Conservation (phyloP, 2,797 vertebrate genomes). For the Anguilla megastoma region DNA sequence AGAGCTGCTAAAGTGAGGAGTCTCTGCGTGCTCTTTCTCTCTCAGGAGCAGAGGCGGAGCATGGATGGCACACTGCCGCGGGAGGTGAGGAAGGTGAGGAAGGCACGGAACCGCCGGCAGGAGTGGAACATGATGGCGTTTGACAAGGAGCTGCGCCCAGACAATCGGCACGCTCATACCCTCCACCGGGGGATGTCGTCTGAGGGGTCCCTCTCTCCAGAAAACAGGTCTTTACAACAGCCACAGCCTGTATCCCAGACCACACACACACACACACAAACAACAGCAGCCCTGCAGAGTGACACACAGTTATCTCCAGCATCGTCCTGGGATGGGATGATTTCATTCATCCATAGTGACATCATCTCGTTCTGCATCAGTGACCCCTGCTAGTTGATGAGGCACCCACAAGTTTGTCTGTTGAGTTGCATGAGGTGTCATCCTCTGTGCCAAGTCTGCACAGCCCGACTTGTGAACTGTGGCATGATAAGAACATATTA, state of each 20-base stretch:
- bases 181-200: slow-evolving; percentile 90
- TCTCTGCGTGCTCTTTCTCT: not conserved
- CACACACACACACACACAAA: not conserved
- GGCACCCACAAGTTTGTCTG: no score
- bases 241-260: not conserved
- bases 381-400: not conserved
- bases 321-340: not conserved
- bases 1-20: not conserved
- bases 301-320: not conserved
- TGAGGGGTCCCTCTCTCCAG: slow-evolving; percentile 94
- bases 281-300: not conserved
- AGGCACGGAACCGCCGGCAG: slow-evolving; percentile 98
- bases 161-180: slow-evolving; percentile 88
- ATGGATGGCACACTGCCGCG: slow-evolving; percentile 94
- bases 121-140: slow-evolving; percentile 99
- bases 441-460: not conserved
- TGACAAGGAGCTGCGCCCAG: slow-evolving; percentile 98
- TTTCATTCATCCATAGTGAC: not conserved
- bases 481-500: not conserved
- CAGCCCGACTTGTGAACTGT: not conserved
- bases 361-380: not conserved
- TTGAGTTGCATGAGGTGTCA: not conserved
- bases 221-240: slow-evolving; percentile 81
- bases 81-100: slow-evolving; percentile 99
- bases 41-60: slow-evolving; percentile 90